Evolutionary conservation across 2,113 vertebrate species (phyloP).

Genomic region (Speoplatyrhinus poulsoni): DNA sequence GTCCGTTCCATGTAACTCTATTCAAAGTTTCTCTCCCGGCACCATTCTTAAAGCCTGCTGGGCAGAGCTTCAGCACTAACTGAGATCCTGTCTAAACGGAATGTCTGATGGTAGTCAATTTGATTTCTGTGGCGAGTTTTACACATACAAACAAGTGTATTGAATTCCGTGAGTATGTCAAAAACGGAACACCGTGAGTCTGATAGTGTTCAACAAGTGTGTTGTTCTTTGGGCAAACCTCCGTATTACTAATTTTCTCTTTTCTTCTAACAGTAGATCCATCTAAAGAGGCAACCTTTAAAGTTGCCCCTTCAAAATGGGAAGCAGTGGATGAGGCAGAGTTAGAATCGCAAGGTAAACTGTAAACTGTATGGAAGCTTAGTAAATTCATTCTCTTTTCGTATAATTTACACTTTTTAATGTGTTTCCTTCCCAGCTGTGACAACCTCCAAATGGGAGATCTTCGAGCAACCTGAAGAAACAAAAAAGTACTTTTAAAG

Average conservation of each 20-base stretch:
- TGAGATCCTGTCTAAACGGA: no score
- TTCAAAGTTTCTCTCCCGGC: no score
- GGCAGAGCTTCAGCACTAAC: no score
- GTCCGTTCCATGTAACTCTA: no score
- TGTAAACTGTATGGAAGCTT: background rate
- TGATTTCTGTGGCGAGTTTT: background rate
- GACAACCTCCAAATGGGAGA: constrained; percentile 97
- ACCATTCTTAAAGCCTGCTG: no score
- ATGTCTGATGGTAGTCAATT: no score
- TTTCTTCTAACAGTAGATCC: constrained; percentile 63
- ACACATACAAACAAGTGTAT: background rate
- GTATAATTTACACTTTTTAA: background rate
- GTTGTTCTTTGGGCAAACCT: no score
- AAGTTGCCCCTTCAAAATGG: constrained; percentile 97
- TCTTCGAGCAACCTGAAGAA: constrained; percentile 93
- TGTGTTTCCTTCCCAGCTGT: constrained; percentile 79
- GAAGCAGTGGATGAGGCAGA: constrained; percentile 95
- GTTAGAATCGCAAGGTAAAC: constrained; percentile 91
- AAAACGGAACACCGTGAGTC: no score
- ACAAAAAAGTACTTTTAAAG: constrained; percentile 80
- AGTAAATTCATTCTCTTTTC: background rate
- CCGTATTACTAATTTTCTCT: background rate
- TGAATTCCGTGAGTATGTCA: no score
- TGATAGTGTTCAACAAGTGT: background rate
- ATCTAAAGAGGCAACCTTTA: constrained; percentile 90